Evolutionary conservation across 2,797 vertebrate genomes (phyloP), one percentile per base, ranked within the genome.

Genomic region (Brachyrhaphis roseni): DNA sequence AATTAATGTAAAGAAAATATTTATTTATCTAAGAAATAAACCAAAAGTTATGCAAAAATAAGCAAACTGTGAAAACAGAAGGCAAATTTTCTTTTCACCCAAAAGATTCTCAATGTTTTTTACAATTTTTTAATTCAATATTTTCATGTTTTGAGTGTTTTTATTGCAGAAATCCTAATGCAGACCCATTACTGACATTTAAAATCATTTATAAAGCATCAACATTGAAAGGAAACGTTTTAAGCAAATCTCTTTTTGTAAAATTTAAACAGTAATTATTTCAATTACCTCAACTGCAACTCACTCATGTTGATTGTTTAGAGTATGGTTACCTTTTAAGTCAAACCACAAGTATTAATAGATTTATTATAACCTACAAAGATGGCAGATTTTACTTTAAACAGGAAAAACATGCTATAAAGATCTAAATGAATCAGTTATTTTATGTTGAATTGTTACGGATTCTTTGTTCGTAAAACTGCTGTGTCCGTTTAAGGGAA

Each of bases 401-500:
- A 10, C 34, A 64, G 62, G 18, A 20, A 36, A 34, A 62, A 16
- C 1, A 23, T 12, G 12, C 15, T 23, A 10, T 13, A 64, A 64
- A 18, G 34, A 66, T 39, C 1, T 12, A 41, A 26, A 70, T 0
- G 2, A 41, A 70, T 43, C 36, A n/a, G 36, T 41, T 41, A 18
- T 51, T 2, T 8, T 1, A 2, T 41, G 8, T 23, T 68, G 36
- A 23, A 41, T 26, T 41, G 39, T 68, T n/a, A n/a, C 4, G 1
- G 39, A 70, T 70, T 45, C 11, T 12, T 70, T 43, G 57, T 68
- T 41, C 43, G 41, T 49, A 23, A 51, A 70, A 74, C n/a, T 68
- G 45, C 72, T 74, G 34, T 68, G 53, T 34, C n/a, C n/a, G 8
- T 53, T 55, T 72, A 59, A 78, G 55, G 16, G 28, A 47, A 20